Evolutionary conservation across 2,888 invertebrate genomes (phyloP), one percentile per base, ranked within the genome.

Genomic region (Drosophila paranaensis): DNA sequence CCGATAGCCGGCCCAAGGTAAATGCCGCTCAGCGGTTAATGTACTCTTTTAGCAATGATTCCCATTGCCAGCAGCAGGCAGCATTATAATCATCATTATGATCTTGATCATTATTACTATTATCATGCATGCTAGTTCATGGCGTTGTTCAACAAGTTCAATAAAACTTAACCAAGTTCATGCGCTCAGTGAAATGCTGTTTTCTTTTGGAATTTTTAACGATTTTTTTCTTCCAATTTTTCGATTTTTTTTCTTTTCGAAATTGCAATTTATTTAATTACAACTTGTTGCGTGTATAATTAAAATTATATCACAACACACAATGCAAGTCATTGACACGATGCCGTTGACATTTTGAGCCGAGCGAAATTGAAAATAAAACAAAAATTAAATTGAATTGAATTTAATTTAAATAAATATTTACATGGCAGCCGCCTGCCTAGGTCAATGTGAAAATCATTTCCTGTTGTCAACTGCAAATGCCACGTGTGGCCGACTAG

Each of bases 371-470:
- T 27, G 25, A 10, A 33, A 10, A 25, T 25, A 14, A 20, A 20
- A 20, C 1, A 20, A 20, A 20, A 20, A 20, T 2, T 2, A n/a
- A 27, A 45, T 14, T 6, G 43, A 46, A 55, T 11, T 0, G 25
- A 46, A 48, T 48, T 45, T 11, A 72, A 58, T 69, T 27, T 62
- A 50, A 43, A 69, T 68, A 75, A 67, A 63, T 81, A 81, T 81
- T 76, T 76, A 79, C 75, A 77, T 64, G 30, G 30, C 30, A 20
- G 8, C 16, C 50, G 61, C 50, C 48, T 65, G 88, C 89, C 89
- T 86, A 87, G 86, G 86, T 86, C 86, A 86, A 86, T 76, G 84
- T 79, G 72, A 61, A 78, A 68, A 58, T 60, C 74, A 60, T 74
- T 88, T 86, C 86, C 83, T 88, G 88, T 60, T 62, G 42, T 25